Conservation (phyloP, 2,888 invertebrate genomes). For the Lasioglossum figueresi region DNA sequence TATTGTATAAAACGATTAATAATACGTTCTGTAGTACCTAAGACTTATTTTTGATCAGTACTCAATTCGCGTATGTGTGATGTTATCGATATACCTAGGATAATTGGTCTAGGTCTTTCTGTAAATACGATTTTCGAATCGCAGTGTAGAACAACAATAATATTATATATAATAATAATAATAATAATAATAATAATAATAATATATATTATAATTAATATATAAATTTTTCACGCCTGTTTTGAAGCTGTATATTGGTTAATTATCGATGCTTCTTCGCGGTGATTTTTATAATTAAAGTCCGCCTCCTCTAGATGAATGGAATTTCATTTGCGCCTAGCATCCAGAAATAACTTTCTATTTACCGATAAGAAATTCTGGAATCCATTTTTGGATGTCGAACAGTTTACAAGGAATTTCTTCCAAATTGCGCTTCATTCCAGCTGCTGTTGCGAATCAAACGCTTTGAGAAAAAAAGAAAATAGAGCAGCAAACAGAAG, state of each 20-base stretch:
- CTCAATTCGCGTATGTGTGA: neutral
- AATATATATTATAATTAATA: slow-evolving; percentile 41
- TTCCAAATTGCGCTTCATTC: slow-evolving; percentile 26
- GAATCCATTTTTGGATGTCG: slow-evolving; percentile 61
- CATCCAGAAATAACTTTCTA: neutral
- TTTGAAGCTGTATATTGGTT: slow-evolving; percentile 26
- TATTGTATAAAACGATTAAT: slow-evolving; percentile 37
- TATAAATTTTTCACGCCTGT: slow-evolving; percentile 57
- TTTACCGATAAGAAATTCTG: slow-evolving; percentile 65
- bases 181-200: slow-evolving; percentile 21
- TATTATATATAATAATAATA: slow-evolving; percentile 8
- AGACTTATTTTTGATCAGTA: slow-evolving; percentile 9
- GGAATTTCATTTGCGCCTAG: slow-evolving; percentile 7
- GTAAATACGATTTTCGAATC: slow-evolving; percentile 48
- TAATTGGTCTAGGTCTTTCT: slow-evolving; percentile 17
- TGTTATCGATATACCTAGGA: neutral
- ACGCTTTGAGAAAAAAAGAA: neutral
- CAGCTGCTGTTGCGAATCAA: neutral
- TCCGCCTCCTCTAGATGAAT: slow-evolving; percentile 13
- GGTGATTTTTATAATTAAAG: slow-evolving; percentile 59
- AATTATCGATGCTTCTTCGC: slow-evolving; percentile 21
- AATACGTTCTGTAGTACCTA: slow-evolving; percentile 33
- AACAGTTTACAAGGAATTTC: slow-evolving; percentile 43
- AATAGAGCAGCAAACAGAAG: slow-evolving; percentile 21
- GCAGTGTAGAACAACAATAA: slow-evolving; percentile 39